Percentiles rank a stretch among this genome's conserved stretches.
These are phyloP conservation scores for Perizoma affinitatum DNA, from an alignment of 2,888 invertebrate genomes.

Conservation along the genomic window DNA sequence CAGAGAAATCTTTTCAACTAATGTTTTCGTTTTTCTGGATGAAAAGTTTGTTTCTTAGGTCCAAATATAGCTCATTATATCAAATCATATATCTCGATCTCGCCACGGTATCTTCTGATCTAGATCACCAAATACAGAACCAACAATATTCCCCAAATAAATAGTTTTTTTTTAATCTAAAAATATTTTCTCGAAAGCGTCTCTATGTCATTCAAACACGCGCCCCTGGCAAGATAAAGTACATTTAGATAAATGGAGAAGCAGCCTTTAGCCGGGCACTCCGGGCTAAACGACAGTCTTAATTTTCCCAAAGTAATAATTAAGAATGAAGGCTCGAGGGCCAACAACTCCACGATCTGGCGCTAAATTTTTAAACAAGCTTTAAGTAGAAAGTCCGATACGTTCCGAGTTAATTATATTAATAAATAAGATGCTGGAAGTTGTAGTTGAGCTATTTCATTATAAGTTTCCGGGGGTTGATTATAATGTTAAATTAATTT, in stretches of 20 bases:
- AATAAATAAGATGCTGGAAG: constrained; percentile 66
- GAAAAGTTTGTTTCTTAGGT: no score
- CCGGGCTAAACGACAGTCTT: constrained; percentile 82
- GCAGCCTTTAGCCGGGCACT: constrained; percentile 70
- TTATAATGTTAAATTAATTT: constrained; percentile 3
- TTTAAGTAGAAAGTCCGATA: constrained; percentile 81
- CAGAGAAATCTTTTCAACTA: no score
- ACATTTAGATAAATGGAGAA: constrained; percentile 82
- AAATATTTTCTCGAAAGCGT: constrained; percentile 29
- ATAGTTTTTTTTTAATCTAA: no score
- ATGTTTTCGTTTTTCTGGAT: no score
- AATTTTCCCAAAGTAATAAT: constrained; percentile 85
- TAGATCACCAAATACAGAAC: no score
- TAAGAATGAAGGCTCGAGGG: constrained; percentile 81
- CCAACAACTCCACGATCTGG: constrained; percentile 65
- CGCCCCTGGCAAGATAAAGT: constrained; percentile 77
- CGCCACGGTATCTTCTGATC: no score
- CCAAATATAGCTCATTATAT: no score
- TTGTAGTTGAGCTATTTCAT: constrained; percentile 41
- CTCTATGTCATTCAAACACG: constrained; percentile 55
- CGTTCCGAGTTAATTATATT: constrained; percentile 77
- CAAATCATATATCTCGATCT: no score
- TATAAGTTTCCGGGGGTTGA: constrained; percentile 29
- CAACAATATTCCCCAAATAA: no score
- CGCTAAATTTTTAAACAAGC: constrained; percentile 81